These are phyloP conservation scores for Ophioderma brevispina DNA, from an alignment of 35 echinoderm and acorn worm species.

Conservation along the genomic window DNA sequence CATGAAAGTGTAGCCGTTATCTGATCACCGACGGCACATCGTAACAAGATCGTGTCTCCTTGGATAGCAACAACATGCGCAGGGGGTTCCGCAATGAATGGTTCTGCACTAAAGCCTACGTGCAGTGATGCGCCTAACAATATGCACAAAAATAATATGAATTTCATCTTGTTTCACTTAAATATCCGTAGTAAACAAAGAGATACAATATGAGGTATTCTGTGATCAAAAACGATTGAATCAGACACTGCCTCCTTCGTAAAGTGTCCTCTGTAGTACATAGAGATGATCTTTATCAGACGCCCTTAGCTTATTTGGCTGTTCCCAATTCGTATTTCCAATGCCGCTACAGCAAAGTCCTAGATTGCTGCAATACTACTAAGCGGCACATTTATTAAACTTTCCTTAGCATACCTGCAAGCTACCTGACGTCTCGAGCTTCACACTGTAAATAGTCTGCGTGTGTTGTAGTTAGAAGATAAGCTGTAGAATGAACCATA, in stretches of 20 bases:
- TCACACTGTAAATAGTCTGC: background rate
- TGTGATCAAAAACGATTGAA: background rate
- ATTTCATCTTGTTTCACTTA: background rate
- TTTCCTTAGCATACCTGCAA: background rate
- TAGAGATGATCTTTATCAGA: background rate
- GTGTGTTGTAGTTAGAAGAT: background rate
- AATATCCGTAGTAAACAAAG: background rate
- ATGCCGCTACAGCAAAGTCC: too few species aligned
- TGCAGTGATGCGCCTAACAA: background rate
- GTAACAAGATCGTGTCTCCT: background rate
- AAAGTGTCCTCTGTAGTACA: too few species aligned
- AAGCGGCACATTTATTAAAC: background rate
- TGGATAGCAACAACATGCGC: background rate
- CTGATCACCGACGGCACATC: background rate
- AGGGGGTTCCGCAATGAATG: background rate
- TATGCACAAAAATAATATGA: background rate
- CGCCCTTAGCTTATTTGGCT: background rate
- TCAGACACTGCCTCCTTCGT: background rate
- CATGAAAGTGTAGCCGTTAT: slow-evolving; percentile 29
- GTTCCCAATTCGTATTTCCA: too few species aligned
- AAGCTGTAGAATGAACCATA: background rate
- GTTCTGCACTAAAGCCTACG: background rate
- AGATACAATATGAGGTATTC: too few species aligned
- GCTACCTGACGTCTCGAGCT: background rate
- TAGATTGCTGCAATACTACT: too few species aligned